Evolutionary conservation across 2,888 invertebrate species (phyloP), one percentile per base, ranked within the genome.

Genomic region (Sarcophaga variegata): DNA sequence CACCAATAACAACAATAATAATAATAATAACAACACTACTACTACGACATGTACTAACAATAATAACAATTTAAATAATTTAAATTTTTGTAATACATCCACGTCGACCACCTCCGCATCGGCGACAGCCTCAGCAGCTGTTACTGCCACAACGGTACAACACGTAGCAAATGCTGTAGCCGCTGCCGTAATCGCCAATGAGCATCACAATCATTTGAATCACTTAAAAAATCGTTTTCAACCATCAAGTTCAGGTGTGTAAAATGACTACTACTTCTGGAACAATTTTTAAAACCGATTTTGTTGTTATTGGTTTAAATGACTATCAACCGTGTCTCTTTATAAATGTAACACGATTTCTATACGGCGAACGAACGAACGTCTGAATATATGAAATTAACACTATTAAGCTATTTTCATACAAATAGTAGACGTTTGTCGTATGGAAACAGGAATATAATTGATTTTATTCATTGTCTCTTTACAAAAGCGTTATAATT

Each of bases 151-250:
- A 59, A 89, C 90, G 0, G 92, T 89, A 89, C 92, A 92, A 89
- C 92, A 92, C 88, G 91, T 92, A 85, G 92, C 92, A 86, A 91
- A 90, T 86, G 91, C 90, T 4, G 91, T 90, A 17, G 92, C 92
- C 25, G 92, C 92, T 4, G 92, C 90, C 3, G 90, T 91, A 6
- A 91, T 91, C 76, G 92, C 91, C 88, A 92, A 88, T 47, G 92
- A 91, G 82, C 91, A 91, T 89, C 92, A 92, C 63, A 91, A 89
- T 66, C 91, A 92, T 88, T 87, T 92, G 82, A 90, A 90, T 81
- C 92, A 88, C 81, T 89, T 92, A 59, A 92, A 92, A 72, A 90
- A 91, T 8, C 89, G 91, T 27, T 91, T 90, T 88, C 92, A 90
- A 75, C 89, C 91, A 84, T 82, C 90, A 49, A 90, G 88, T 86